Evolutionary conservation across 2,888 invertebrate genomes (phyloP).

Genomic region (Agrilus biguttatus): DNA sequence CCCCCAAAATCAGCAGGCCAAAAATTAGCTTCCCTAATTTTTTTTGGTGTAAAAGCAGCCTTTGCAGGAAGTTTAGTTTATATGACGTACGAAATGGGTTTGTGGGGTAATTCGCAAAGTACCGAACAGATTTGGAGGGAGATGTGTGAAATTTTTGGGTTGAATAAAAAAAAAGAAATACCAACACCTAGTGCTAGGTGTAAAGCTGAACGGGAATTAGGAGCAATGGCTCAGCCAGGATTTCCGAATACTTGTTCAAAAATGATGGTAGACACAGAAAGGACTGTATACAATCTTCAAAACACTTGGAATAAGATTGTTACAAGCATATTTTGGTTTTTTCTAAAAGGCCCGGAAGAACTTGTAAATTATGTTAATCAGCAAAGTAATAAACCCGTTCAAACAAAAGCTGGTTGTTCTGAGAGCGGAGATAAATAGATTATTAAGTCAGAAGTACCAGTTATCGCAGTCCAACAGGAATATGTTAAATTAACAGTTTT

Average conservation of each 20-base stretch:
- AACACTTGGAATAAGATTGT: slow-evolving; percentile 4
- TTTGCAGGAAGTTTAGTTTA: slow-evolving; percentile 28
- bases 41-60: slow-evolving; percentile 24
- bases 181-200: no score
- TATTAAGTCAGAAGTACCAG: no score
- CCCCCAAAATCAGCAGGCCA: slow-evolving; percentile 5
- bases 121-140: slow-evolving; percentile 27
- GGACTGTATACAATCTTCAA: slow-evolving; percentile 5
- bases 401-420: no score
- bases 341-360: no score
- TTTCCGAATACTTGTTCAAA: background rate
- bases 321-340: background rate
- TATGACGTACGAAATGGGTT: slow-evolving; percentile 28
- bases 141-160: slow-evolving; percentile 13
- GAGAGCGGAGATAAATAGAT: no score
- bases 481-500: no score
- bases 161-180: no score
- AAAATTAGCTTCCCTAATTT: slow-evolving; percentile 7
- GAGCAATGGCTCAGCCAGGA: no score
- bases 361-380: no score
- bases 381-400: no score
- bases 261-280: slow-evolving; percentile 4
- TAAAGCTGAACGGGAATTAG: no score
- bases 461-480: no score
- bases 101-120: slow-evolving; percentile 30